A percentile compares a stretch with the other conserved stretches of the same genome.
Evolutionary conservation across 2,113 vertebrate genomes (phyloP).

Genomic region (Heliornis fulica): DNA sequence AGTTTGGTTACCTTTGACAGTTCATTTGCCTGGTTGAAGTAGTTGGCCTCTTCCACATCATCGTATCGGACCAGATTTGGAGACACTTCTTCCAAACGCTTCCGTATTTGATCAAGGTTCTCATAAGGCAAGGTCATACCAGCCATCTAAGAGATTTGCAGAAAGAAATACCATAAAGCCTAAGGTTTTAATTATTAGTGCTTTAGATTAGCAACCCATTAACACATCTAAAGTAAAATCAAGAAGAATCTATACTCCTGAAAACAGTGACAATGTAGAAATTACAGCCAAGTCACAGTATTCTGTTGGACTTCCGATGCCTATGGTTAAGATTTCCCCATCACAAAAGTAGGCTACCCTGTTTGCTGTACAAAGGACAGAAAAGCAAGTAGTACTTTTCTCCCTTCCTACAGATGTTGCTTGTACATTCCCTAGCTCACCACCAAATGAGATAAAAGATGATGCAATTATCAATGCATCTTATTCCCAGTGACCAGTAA

Average conservation of each 20-base stretch:
- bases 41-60: constrained; percentile 93
- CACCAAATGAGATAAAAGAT: not conserved
- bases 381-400: not conserved
- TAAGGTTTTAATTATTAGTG: not conserved
- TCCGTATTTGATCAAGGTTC: constrained; percentile 83
- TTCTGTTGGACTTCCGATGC: not conserved
- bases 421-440: not conserved
- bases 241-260: not conserved
- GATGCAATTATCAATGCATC: not conserved
- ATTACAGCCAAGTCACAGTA: not conserved
- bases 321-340: not conserved
- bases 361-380: not conserved
- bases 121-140: constrained; percentile 91
- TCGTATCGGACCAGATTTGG: constrained; percentile 93
- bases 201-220: not conserved
- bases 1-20: constrained; percentile 82
- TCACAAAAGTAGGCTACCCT: not conserved
- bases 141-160: constrained; percentile 78
- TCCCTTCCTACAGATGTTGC: not conserved
- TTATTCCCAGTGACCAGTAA: not conserved
- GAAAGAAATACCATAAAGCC: not conserved
- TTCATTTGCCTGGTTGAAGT: constrained; percentile 92
- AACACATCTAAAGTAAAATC: not conserved
- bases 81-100: constrained; percentile 88
- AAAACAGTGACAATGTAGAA: not conserved